phyloP scores from a whole-genome alignment of 2,888 invertebrate genomes.

The Xylocampa areola region DNA sequence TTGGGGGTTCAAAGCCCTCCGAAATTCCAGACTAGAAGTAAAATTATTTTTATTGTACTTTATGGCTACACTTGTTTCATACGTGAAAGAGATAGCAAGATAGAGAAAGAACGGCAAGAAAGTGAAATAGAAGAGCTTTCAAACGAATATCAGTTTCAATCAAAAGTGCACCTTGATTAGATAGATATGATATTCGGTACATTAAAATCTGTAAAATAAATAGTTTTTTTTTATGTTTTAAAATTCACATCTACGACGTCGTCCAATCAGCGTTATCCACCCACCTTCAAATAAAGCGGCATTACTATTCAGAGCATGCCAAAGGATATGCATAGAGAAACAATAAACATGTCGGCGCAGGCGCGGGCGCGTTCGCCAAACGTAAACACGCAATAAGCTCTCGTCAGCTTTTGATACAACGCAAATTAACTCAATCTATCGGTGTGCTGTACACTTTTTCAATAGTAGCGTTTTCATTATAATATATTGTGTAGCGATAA shows the following conservation, averaged over 20 bases:
- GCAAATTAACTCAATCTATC: slow-evolving; percentile 13
- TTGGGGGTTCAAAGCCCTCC: too few species aligned
- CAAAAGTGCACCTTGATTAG: too few species aligned
- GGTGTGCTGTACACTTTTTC: neutral
- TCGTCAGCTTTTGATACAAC: slow-evolving; percentile 29
- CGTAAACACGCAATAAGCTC: slow-evolving; percentile 17
- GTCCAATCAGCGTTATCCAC: slow-evolving; percentile 6
- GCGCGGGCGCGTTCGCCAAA: slow-evolving; percentile 16
- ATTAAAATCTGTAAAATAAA: too few species aligned
- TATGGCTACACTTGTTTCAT: too few species aligned
- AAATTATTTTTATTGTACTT: too few species aligned
- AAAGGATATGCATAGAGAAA: slow-evolving; percentile 32
- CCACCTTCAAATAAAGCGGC: slow-evolving; percentile 19
- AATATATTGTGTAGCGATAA: too few species aligned
- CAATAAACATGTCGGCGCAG: slow-evolving; percentile 43
- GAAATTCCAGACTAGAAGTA: too few species aligned
- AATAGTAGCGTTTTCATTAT: neutral
- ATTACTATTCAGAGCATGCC: slow-evolving; percentile 37
- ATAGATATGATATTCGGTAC: too few species aligned
- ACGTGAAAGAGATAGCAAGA: too few species aligned
- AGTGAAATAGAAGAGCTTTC: too few species aligned
- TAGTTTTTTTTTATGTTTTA: slow-evolving; percentile 25
- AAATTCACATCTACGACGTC: neutral
- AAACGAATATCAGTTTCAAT: too few species aligned
- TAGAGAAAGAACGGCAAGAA: too few species aligned